Evolutionary conservation across 2,113 vertebrate species (phyloP).

Genomic region (Cyprinodon variegatus): DNA sequence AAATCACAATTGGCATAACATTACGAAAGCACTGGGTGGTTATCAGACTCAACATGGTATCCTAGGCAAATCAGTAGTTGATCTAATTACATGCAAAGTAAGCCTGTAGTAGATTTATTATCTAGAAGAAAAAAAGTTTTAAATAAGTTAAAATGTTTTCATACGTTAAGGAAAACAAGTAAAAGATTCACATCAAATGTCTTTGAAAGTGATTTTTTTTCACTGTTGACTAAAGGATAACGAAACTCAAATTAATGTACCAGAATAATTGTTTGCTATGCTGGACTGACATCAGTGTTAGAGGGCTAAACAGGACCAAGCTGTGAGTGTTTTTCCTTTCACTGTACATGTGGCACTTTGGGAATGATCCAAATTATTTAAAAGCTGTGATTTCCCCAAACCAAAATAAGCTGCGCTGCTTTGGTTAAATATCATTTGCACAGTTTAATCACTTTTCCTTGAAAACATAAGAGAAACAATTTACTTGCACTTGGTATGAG

Average conservation of each 20-base stretch:
- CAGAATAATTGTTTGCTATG: background rate
- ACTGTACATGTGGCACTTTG: constrained; percentile 76
- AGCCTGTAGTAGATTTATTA: background rate
- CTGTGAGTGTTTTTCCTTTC: background rate
- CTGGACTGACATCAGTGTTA: background rate
- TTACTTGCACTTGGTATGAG: background rate
- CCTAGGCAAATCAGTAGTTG: background rate
- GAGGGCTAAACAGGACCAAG: background rate
- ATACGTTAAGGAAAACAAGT: background rate
- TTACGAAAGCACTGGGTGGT: background rate
- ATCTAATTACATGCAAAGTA: background rate
- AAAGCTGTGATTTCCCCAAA: constrained; percentile 1
- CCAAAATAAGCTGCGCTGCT: background rate
- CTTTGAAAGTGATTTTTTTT: background rate
- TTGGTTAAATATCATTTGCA: background rate
- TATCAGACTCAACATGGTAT: background rate
- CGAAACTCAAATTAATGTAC: background rate
- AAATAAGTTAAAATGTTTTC: background rate
- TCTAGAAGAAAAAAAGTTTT: background rate
- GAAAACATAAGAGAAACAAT: background rate
- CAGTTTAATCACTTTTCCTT: background rate
- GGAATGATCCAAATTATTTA: constrained; percentile 49
- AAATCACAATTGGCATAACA: background rate
- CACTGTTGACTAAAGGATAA: too few species aligned
- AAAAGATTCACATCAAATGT: background rate